Evolutionary conservation across 2,797 vertebrate genomes (phyloP), one percentile per base, ranked within the genome.

Genomic region (Chiroxiphia lanceolata): DNA sequence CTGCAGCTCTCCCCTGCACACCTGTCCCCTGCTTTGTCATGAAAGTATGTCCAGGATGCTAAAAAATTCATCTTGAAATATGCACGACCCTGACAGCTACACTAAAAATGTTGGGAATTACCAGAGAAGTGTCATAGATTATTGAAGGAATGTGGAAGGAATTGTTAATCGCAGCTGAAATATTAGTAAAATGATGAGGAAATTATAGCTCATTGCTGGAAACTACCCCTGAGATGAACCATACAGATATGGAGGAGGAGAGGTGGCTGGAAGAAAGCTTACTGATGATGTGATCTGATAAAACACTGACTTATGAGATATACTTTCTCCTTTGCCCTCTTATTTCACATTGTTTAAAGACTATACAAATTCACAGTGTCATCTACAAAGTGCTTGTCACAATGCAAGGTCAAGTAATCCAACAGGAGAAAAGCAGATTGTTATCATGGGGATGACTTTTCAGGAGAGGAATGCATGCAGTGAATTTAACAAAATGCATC

Each of bases 171-270:
- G 14, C 0, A 27, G 45, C 34, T 47, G 29, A 87, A 86, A 70
- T 71, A 79, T 42, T 54, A 84, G 40, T 36, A 50, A 87, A 93
- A 70, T 31, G 2, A 61, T 45, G 64, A 90, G 78, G 83, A 84
- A 94, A 65, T 17, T 20, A 3, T 45, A 83, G 77, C 56, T 96
- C 77, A 89, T 6, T 17, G 81, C 50, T 85, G 96, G 93, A 96
- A 96, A 97, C 26, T 54, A 71, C 60, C 45, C 29, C 61, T 45
- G 7, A 59, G 74, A 83, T 80, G 80, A 94, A 72, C 76, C 22
- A 36, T 4, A n/a, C 4, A 78, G 91, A 83, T 85, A 71, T 0
- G 19, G 42, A 33, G 50, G 65, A 72, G 16, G 36, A 27, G 68
- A 75, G 69, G 65, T 10, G 64, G 65, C 40, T 61, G 76, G 79